Conservation (phyloP, 1,140 invertebrate genomes). For the Fopius arisanus region DNA sequence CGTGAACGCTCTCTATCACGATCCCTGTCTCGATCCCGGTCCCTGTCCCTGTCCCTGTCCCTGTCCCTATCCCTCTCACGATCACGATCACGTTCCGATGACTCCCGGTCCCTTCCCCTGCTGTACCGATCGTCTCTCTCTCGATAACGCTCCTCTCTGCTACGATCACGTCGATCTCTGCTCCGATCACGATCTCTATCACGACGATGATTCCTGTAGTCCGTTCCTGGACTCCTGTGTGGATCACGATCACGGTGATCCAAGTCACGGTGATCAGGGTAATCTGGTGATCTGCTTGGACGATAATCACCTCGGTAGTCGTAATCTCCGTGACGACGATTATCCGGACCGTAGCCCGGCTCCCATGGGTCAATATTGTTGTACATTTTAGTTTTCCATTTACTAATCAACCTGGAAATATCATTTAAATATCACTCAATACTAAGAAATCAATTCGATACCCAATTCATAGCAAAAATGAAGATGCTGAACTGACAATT, state of each 20-base stretch:
- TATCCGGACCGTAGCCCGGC: conserved; percentile 57
- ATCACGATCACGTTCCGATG: conserved; percentile 36
- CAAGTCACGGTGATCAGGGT: conserved; percentile 53
- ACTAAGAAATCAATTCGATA: neutral
- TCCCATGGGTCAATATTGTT: conserved; percentile 61
- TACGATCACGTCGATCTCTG: conserved; percentile 14
- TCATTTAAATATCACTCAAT: neutral
- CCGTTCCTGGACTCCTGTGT: conserved; percentile 35
- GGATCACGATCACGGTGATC: conserved; percentile 45
- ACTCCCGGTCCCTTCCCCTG: conserved; percentile 30
- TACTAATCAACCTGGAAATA: neutral
- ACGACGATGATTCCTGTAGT: conserved; percentile 38
- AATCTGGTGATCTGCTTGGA: conserved; percentile 55
- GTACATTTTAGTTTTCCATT: conserved; percentile 47
- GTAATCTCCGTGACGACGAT: conserved; percentile 48
- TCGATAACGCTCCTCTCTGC: conserved; percentile 14
- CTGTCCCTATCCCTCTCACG: conserved; percentile 15
- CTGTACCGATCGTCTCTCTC: conserved; percentile 43
- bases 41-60: conserved; percentile 34
- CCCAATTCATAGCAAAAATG: too few species aligned
- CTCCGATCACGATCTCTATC: conserved; percentile 34
- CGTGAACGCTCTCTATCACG: conserved; percentile 35
- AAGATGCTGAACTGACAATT: too few species aligned
- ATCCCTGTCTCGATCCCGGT: conserved; percentile 44
- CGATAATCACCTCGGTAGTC: conserved; percentile 55